Evolutionary conservation across 1,140 invertebrate species (phyloP).

Genomic region (Zaprionus ornatus): DNA sequence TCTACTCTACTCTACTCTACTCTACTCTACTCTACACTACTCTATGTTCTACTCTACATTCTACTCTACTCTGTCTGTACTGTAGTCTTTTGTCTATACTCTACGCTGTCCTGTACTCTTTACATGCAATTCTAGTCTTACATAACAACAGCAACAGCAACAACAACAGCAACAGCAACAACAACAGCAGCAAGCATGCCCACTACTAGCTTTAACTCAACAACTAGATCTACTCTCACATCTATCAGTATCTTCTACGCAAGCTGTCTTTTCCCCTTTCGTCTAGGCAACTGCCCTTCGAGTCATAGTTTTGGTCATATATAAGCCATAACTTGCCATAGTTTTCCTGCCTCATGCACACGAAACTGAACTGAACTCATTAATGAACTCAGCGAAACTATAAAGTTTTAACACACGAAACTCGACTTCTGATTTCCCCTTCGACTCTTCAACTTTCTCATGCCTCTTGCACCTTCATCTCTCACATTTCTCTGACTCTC

Average conservation of each 20-base stretch:
- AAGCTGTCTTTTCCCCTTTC: slow-evolving; percentile 29
- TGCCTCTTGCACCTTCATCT: slow-evolving; percentile 58
- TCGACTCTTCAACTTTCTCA: slow-evolving; percentile 76
- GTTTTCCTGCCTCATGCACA: slow-evolving; percentile 60
- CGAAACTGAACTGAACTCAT: slow-evolving; percentile 70
- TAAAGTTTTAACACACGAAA: slow-evolving; percentile 7
- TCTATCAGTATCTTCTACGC: slow-evolving; percentile 37
- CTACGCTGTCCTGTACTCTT: slow-evolving; percentile 52
- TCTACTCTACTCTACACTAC: slow-evolving; percentile 34
- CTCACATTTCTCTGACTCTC: slow-evolving; percentile 6
- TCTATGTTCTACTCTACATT: slow-evolving; percentile 14
- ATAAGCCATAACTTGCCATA: slow-evolving; percentile 84
- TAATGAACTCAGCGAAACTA: slow-evolving; percentile 50
- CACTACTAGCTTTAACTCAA: slow-evolving; percentile 61
- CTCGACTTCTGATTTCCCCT: slow-evolving; percentile 57
- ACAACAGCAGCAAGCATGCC: slow-evolving; percentile 44
- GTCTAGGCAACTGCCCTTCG: slow-evolving; percentile 38
- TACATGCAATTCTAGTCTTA: slow-evolving; percentile 54
- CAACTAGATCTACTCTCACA: slow-evolving; percentile 55
- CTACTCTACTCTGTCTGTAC: slow-evolving; percentile 67
- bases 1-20: slow-evolving; percentile 24
- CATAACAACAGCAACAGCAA: slow-evolving; percentile 10
- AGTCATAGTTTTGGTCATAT: slow-evolving; percentile 78
- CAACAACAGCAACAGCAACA: slow-evolving; percentile 14
- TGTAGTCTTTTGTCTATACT: slow-evolving; percentile 14